A percentile compares a stretch with the other conserved stretches of the same genome.
Conservation (phyloP, 2,888 invertebrate species). For the Boloria euphrosyne region DNA sequence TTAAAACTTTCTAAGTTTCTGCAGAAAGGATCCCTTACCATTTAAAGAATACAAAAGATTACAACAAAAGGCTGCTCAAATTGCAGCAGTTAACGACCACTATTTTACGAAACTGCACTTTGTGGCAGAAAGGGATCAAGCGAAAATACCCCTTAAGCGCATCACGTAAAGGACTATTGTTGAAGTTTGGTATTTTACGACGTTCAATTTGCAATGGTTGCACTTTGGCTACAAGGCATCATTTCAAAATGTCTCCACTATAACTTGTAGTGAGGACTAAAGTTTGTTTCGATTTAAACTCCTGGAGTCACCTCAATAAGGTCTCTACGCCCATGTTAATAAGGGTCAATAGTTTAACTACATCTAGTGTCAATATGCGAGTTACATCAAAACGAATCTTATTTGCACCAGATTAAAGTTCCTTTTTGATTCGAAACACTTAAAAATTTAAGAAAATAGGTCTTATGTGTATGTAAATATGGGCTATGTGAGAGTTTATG, state of each 20-base stretch:
- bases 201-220: constrained; percentile 18
- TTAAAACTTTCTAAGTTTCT: constrained; percentile 15
- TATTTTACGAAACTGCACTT: constrained; percentile 21
- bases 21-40: constrained; percentile 15
- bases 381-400: neutral
- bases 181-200: constrained; percentile 9
- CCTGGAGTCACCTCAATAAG: neutral
- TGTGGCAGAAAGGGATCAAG: constrained; percentile 5
- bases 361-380: neutral
- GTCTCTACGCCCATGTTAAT: constrained; percentile 9
- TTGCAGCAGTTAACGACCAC: constrained; percentile 14
- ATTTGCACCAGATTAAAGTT: neutral
- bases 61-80: constrained; percentile 20
- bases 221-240: constrained; percentile 16
- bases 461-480: constrained; percentile 9
- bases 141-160: constrained; percentile 9
- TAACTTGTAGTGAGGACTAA: constrained; percentile 15
- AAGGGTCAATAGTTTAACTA: constrained; percentile 7
- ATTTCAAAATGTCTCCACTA: constrained; percentile 20
- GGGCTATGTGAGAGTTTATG: constrained; percentile 22
- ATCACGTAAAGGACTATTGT: neutral
- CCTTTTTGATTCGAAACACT: neutral
- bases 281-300: constrained; percentile 8
- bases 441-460: neutral
- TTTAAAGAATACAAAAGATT: constrained; percentile 19